phyloP scores from a whole-genome alignment of 2,113 vertebrate species.

The Cyprinus carpio region DNA sequence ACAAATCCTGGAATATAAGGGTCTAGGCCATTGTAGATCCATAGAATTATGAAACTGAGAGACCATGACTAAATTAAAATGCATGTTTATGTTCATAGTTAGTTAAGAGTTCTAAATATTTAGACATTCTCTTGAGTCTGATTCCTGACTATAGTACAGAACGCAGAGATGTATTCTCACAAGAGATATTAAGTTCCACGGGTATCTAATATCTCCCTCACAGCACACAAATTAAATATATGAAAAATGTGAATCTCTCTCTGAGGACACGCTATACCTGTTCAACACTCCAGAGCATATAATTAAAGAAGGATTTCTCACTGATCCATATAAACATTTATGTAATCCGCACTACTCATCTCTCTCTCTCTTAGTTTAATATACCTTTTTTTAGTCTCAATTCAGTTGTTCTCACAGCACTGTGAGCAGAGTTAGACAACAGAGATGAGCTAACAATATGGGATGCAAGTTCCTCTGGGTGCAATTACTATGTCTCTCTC shows the following conservation, averaged over 20 bases:
- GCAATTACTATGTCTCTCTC: constrained; percentile 64
- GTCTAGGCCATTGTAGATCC: not conserved
- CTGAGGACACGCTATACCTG: constrained; percentile 50
- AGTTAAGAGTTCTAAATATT: not conserved
- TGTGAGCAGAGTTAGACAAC: constrained; percentile 60
- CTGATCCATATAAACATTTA: constrained; percentile 59
- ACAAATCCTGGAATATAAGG: not conserved
- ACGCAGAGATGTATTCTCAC: constrained; percentile 17
- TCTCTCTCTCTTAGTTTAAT: constrained; percentile 42
- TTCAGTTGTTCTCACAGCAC: constrained; percentile 45
- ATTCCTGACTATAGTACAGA: not conserved
- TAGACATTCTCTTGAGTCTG: not conserved
- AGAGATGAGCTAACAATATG: constrained; percentile 69
- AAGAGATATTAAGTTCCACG: constrained; percentile 36
- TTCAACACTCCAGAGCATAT: constrained; percentile 42
- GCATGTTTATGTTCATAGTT: not conserved
- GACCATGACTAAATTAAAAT: not conserved
- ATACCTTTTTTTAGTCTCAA: constrained; percentile 37
- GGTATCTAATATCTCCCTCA: constrained; percentile 52
- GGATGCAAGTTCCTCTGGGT: constrained; percentile 72
- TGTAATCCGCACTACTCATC: constrained; percentile 51
- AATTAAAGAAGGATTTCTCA: constrained; percentile 57
- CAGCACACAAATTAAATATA: constrained; percentile 55
- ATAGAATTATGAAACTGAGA: not conserved
- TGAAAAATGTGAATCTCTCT: constrained; percentile 49